These are phyloP conservation scores for Craniophora ligustri DNA, from an alignment of 2,888 invertebrate genomes.

Conservation along the genomic window DNA sequence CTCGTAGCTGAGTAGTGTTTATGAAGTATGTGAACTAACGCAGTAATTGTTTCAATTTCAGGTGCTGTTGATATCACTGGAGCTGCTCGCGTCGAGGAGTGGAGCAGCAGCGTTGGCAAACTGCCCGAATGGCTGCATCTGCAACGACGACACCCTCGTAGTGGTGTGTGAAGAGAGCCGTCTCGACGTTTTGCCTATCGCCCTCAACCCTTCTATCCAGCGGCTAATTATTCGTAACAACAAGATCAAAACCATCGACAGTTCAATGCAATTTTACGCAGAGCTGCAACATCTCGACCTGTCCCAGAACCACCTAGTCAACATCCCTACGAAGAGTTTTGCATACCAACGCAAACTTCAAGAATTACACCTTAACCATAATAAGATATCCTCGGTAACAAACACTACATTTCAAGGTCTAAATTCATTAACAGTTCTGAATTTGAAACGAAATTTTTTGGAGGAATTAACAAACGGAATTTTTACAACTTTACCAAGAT, in stretches of 20 bases:
- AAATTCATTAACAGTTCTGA: conserved; percentile 93
- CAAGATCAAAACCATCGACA: conserved; percentile 96
- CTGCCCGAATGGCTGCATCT: conserved; percentile 96
- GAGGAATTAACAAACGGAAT: conserved; percentile 93
- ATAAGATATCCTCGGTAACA: conserved; percentile 94
- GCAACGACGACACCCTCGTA: conserved; percentile 96
- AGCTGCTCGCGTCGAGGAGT: conserved; percentile 75
- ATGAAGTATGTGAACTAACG: conserved; percentile 24
- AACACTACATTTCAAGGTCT: conserved; percentile 94
- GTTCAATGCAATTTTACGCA: conserved; percentile 96
- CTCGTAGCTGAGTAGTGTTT: neutral
- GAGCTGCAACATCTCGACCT: conserved; percentile 95
- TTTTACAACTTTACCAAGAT: conserved; percentile 92
- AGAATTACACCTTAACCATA: conserved; percentile 94
- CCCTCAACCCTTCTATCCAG: conserved; percentile 96
- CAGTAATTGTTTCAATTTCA: conserved; percentile 66
- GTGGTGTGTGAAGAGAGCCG: conserved; percentile 96
- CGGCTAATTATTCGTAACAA: conserved; percentile 95
- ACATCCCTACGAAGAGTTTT: conserved; percentile 94
- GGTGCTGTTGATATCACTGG: conserved; percentile 78
- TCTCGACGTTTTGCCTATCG: conserved; percentile 96
- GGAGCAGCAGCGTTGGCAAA: conserved; percentile 90
- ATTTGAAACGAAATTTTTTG: conserved; percentile 94
- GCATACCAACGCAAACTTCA: conserved; percentile 94
- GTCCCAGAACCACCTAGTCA: conserved; percentile 94